These are phyloP conservation scores for Enoplosus armatus DNA, from an alignment of 2,797 vertebrate species.

Conservation along the genomic window DNA sequence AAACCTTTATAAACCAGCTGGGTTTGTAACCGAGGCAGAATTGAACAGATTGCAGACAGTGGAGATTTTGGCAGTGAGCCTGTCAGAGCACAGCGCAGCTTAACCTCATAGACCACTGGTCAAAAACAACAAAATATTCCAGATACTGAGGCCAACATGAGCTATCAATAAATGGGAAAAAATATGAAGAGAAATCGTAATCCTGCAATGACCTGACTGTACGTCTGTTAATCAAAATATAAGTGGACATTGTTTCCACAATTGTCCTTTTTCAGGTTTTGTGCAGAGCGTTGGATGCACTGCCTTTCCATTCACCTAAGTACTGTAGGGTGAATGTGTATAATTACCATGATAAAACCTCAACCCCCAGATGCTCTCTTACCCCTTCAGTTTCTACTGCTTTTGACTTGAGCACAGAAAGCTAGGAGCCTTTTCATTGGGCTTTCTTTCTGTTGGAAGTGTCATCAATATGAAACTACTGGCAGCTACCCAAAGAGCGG, in stretches of 20 bases:
- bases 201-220: background rate
- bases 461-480: slow-evolving; percentile 26
- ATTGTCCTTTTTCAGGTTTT: background rate
- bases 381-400: background rate
- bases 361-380: background rate
- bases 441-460: slow-evolving; percentile 8
- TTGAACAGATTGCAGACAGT: slow-evolving; percentile 3
- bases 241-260: background rate
- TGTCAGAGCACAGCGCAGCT: background rate
- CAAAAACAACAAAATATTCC: slow-evolving; percentile 7
- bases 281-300: background rate
- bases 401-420: background rate
- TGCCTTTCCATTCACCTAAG: background rate
- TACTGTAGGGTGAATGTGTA: background rate
- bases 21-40: background rate
- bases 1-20: slow-evolving; percentile 11
- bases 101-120: background rate
- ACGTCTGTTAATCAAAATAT: background rate
- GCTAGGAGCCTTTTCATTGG: background rate
- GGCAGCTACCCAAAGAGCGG: slow-evolving; percentile 14
- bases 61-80: slow-evolving; percentile 3
- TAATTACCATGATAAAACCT: background rate
- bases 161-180: background rate
- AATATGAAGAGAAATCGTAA: background rate
- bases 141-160: slow-evolving; percentile 18